Base-by-base conservation (phyloP, 1,140 invertebrate genomes). In the Aphaenogaster rudis region DNA sequence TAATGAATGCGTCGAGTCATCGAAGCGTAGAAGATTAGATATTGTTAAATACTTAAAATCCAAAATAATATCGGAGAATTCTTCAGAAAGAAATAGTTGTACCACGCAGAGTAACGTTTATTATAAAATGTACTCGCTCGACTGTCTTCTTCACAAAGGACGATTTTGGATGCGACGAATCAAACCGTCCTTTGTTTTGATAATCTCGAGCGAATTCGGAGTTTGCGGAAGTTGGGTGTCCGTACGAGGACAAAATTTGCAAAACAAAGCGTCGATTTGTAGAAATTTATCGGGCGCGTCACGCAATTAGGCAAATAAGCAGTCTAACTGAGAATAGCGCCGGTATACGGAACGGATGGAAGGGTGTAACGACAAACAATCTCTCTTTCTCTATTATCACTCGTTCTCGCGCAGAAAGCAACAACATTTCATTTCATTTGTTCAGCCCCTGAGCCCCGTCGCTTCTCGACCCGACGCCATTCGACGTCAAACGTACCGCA, bases 391-490 rank as follows among this genome's bases (percentile, higher is more conserved):
- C 90, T 74, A 66, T 88, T 90, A 86, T 91, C 87, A 88, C 86
- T 79, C 88, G 54, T 87, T 78, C 84, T 92, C 87, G 90, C 88
- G 88, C 87, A 86, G 92, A 86, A 88, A 91, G 92, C 92, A 94
- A 93, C 93, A 94, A 94, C 93, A 93, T 95, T 95, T 95, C 94
- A 93, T 94, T 95, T 94, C 92, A 94, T 94, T 95, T 95, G 94
- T 95, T 95, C 94, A 91, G 92, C 92, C 93, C 91, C 89, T 92
- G 88, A 88, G 88, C 91, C 90, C 91, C 42, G 52, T 17, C 59
- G 52, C 79, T 89, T 86, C 86, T 86, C 91, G 77, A 69, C 90
- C 92, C 88, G 48, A 52, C 76, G 52, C 64, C 63, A 86, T 74
- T 87, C 88, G 78, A 89, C 92, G 89, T 90, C 91, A 89, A 94